phyloP scores from a whole-genome alignment of 2,797 vertebrate species.

The Eulemur coronatus region DNA sequence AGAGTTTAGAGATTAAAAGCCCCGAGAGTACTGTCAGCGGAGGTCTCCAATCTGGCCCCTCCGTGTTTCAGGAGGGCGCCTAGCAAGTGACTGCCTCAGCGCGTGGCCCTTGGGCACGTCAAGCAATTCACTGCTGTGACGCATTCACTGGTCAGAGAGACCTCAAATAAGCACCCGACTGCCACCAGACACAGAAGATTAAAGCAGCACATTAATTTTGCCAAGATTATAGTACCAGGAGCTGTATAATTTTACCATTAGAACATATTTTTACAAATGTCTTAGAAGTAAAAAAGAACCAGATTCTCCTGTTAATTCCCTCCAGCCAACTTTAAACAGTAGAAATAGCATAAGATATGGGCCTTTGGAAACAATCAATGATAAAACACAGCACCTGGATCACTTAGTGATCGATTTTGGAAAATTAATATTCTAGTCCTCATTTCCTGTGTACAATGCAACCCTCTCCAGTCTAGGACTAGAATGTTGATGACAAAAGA shows the following conservation, averaged over 20 bases:
- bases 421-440: neutral
- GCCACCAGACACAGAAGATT: neutral
- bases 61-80: neutral
- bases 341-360: neutral
- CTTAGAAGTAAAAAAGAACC: neutral
- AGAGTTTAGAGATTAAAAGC: neutral
- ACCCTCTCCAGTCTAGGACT: neutral
- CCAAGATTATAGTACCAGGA: neutral
- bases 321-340: neutral
- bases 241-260: neutral
- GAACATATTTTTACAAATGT: constrained; percentile 8
- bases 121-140: neutral
- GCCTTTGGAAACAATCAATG: neutral
- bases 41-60: neutral
- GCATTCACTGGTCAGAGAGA: neutral
- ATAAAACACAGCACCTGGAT: neutral
- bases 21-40: neutral
- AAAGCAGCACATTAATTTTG: neutral
- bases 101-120: neutral
- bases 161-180: neutral
- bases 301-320: neutral
- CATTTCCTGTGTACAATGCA: neutral
- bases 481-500: neutral
- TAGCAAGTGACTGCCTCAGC: fast-evolving
- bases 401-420: neutral